Percentiles rank a stretch among this genome's conserved stretches.
Conservation (phyloP, 2,888 invertebrate species). For the Bembecia ichneumoniformis region DNA sequence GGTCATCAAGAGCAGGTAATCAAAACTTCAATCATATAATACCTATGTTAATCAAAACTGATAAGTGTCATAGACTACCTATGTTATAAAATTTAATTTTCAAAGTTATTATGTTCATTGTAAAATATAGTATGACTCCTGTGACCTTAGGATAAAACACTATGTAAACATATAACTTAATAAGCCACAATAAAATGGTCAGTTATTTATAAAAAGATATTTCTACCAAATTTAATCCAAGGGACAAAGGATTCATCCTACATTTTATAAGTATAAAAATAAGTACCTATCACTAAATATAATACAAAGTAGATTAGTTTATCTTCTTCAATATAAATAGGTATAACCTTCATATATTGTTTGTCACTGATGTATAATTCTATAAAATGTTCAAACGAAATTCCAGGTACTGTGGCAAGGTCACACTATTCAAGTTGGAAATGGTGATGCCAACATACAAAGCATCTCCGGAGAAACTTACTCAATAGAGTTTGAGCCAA, state of each 20-base stretch:
- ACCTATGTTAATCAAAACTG: neutral
- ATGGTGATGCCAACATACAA: constrained; percentile 55
- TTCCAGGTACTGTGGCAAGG: constrained; percentile 78
- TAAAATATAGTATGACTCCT: neutral
- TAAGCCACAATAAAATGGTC: no score
- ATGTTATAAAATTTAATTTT: neutral
- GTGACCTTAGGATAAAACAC: no score
- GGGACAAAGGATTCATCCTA: no score
- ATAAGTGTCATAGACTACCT: neutral
- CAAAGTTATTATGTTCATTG: neutral
- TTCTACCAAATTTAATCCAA: no score
- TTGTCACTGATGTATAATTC: no score
- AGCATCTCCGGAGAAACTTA: constrained; percentile 38
- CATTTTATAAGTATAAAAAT: no score
- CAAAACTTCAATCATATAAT: neutral
- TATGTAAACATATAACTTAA: no score
- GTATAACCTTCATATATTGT: no score
- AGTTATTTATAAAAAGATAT: no score
- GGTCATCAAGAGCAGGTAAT: constrained; percentile 64
- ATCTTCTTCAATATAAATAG: no score
- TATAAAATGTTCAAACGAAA: neutral
- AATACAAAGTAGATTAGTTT: no score
- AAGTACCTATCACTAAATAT: no score
- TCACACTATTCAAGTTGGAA: constrained; percentile 76
- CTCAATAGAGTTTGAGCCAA: constrained; percentile 51